phyloP scores from a whole-genome alignment of 1,140 invertebrate genomes.

The Trigoniulus corallinus region DNA sequence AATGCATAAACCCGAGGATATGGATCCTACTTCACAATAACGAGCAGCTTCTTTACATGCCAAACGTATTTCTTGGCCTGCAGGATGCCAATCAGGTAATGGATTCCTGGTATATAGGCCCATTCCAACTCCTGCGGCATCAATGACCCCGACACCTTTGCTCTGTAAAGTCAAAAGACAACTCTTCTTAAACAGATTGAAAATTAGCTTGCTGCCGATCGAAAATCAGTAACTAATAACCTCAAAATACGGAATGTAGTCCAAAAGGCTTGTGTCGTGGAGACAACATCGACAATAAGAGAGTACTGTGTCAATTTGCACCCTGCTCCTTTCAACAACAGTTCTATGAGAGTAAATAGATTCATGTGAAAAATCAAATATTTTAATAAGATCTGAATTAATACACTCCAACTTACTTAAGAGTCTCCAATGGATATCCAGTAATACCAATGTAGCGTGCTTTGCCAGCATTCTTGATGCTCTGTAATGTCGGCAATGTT shows the following conservation, averaged over 20 bases:
- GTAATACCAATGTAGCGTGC: conserved; percentile 69
- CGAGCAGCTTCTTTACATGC: conserved; percentile 23
- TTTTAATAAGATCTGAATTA: not conserved
- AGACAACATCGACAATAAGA: conserved; percentile 66
- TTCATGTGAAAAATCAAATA: not conserved
- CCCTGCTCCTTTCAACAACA: conserved; percentile 44
- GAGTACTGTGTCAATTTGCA: conserved; percentile 52
- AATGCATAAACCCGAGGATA: not conserved
- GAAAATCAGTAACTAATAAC: conserved; percentile 24
- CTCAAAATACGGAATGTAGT: conserved; percentile 58
- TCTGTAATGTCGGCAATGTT: conserved; percentile 64
- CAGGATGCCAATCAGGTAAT: conserved; percentile 69
- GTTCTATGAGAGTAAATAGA: conserved; percentile 25
- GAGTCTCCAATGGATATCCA: conserved; percentile 59
- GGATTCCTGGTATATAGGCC: conserved; percentile 59
- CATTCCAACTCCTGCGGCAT: conserved; percentile 61
- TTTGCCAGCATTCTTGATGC: conserved; percentile 54
- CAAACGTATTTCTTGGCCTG: conserved; percentile 43
- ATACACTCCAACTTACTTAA: conserved; percentile 32
- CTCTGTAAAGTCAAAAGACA: not conserved
- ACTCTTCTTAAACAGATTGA: too few species aligned
- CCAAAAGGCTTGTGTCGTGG: conserved; percentile 52
- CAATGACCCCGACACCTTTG: conserved; percentile 57
- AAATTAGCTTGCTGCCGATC: not conserved
- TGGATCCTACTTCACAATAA: conserved; percentile 23